Conservation (phyloP, 2,797 vertebrate species). For the Cryptoprocta ferox region DNA sequence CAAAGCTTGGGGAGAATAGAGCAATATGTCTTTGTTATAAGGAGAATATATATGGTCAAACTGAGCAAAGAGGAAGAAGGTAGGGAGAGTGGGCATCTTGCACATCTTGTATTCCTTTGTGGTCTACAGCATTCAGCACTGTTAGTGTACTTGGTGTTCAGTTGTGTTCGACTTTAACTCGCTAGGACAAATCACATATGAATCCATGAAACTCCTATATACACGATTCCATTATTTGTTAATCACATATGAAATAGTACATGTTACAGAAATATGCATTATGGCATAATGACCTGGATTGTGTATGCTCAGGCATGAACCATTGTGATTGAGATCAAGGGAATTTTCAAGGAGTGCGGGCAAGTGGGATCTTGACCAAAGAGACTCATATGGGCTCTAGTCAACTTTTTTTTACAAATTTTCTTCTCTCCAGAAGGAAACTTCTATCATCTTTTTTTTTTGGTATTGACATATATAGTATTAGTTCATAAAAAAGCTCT, state of each 20-base stretch:
- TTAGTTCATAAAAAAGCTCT: constrained; percentile 23
- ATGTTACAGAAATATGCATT: background rate
- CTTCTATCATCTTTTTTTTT: background rate
- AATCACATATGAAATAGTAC: background rate
- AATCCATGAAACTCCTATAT: background rate
- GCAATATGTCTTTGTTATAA: background rate
- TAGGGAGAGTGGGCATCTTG: background rate
- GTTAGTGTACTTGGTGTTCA: background rate
- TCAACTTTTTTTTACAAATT: background rate
- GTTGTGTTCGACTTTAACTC: background rate
- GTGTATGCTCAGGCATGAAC: background rate
- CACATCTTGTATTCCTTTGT: fast-evolving
- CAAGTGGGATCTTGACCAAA: background rate
- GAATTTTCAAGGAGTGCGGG: background rate
- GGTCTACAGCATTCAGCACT: background rate
- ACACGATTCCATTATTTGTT: background rate
- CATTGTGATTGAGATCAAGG: background rate
- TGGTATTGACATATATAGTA: background rate
- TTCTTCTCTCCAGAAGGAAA: constrained; percentile 44
- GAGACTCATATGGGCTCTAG: background rate
- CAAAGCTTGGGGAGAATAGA: background rate
- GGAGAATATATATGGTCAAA: fast-evolving
- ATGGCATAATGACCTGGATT: background rate
- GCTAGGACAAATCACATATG: background rate
- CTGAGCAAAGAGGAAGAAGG: background rate